Percentiles rank a stretch among this genome's conserved stretches.
Evolutionary conservation across 2,113 vertebrate genomes (phyloP).

Genomic region (Thamnaconus septentrionalis): DNA sequence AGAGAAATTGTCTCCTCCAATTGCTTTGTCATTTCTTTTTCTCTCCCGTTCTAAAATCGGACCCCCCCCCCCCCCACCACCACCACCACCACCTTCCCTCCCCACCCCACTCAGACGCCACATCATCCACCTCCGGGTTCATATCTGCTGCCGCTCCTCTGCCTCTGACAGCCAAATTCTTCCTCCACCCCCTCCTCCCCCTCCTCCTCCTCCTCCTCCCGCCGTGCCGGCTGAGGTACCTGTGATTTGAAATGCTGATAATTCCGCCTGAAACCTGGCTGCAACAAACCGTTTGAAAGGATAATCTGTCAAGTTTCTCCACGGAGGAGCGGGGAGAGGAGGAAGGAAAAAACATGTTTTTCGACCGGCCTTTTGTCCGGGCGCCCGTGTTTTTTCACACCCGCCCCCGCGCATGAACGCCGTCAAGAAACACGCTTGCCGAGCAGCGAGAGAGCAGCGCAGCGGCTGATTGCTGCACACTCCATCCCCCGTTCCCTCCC

Average conservation of each 20-base stretch:
- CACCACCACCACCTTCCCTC: constrained; percentile 5
- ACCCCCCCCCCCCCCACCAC: constrained; percentile 15
- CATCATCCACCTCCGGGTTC: constrained; percentile 28
- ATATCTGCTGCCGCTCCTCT: constrained; percentile 2
- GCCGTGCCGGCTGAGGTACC: constrained; percentile 1
- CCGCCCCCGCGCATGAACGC: constrained; percentile 18
- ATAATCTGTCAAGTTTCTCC: constrained; percentile 31
- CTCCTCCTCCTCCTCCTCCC: neutral
- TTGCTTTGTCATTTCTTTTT: constrained; percentile 41
- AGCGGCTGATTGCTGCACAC: constrained; percentile 55
- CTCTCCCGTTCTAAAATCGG: constrained; percentile 38
- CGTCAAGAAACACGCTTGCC: constrained; percentile 21
- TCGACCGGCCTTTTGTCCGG: no score
- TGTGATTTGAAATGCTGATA: constrained; percentile 41
- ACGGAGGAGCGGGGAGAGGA: neutral
- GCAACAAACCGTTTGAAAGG: constrained; percentile 7
- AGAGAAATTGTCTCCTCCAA: constrained; percentile 40
- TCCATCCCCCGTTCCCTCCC: no score
- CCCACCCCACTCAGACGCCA: constrained; percentile 15
- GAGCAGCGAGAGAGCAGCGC: constrained; percentile 35
- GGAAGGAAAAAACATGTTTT: neutral
- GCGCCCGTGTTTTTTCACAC: no score
- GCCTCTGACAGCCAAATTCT: constrained; percentile 14
- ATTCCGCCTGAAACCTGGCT: constrained; percentile 19
- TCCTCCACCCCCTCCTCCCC: no score